Evolutionary conservation across 2,888 invertebrate species (phyloP), one percentile per base, ranked within the genome.

Genomic region (Balanococcus diminutus): DNA sequence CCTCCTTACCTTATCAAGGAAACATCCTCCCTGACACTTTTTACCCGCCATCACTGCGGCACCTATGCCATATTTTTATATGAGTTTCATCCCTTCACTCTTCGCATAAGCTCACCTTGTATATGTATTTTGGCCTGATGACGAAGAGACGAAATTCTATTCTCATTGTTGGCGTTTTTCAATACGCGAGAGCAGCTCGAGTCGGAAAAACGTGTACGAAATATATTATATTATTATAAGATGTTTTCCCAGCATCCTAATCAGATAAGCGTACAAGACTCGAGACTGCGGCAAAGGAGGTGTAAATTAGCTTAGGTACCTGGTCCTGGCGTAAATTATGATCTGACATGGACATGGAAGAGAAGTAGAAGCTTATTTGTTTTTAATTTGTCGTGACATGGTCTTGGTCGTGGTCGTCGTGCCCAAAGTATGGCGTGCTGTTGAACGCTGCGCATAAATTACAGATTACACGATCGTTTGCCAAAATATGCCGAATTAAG

Each of bases 401-500:
- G n/a, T n/a, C n/a, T n/a, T n/a, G n/a, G n/a, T n/a, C n/a, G n/a
- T n/a, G n/a, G n/a, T n/a, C n/a, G n/a, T 36, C 36, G 36, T 6
- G 8, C 36, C 36, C 36, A 4, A 67, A 67, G 28, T 11, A 14
- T 31, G 22, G 28, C 67, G 25, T 67, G 67, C 31, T 19, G 51
- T 2, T 51, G 51, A 51, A 51, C 51, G 51, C n/a, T 67, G 61
- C 46, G 16, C 25, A 67, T 67, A 67, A 67, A 67, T 67, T 67
- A 67, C 61, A 28, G 61, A 67, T 67, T 67, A 67, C 28, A 67
- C 51, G 51, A 36, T 75, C 31, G 75, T 75, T 75, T 75, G 75
- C 75, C 75, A 75, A 75, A 75, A 75, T 75, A 75, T n/a, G 75
- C 67, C 67, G 75, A 75, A 32, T 75, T 75, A 75, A 32, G 31